Evolutionary conservation across 2,113 vertebrate genomes (phyloP).

Genomic region (Marmota flaviventris): DNA sequence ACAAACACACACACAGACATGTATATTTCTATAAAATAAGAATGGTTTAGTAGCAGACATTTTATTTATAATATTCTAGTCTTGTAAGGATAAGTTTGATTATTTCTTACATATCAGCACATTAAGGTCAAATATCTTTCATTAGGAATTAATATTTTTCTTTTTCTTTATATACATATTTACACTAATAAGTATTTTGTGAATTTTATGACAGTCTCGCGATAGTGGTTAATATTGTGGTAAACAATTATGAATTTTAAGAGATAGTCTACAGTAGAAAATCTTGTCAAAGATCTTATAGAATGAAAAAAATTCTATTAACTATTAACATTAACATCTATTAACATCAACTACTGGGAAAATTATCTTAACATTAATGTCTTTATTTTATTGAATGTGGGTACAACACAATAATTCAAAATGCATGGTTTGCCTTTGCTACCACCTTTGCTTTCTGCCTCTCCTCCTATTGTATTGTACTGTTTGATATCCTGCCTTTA

Average conservation of each 20-base stretch:
- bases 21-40: too few species aligned
- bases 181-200: conserved; percentile 32
- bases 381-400: neutral
- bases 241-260: conserved; percentile 36
- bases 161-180: neutral
- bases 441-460: neutral
- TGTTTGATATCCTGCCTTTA: neutral
- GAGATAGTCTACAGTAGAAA: neutral
- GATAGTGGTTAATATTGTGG: neutral
- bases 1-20: neutral
- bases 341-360: neutral
- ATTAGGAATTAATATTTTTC: neutral
- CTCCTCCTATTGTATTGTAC: neutral
- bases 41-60: neutral
- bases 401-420: neutral
- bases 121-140: neutral
- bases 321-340: neutral
- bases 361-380: conserved; percentile 16
- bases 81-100: conserved; percentile 2
- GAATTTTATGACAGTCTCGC: conserved; percentile 38
- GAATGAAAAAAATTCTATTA: neutral
- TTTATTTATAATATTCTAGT: conserved; percentile 15
- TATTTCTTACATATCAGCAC: neutral
- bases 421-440: neutral
- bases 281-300: conserved; percentile 19